Evolutionary conservation across 1,140 invertebrate species (phyloP).

Genomic region (Apis mellifera): Amel_HAv3.1 CM009939.2:3977001-3977500

Average conservation of each 20-base stretch:
- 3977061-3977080: not conserved
- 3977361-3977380: slow-evolving; percentile 12
- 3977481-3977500: too few relatives aligned
- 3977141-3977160: slow-evolving; percentile 11
- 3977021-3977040: not conserved
- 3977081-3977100: not conserved
- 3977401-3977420: not conserved
- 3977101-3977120: not conserved
- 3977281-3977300: slow-evolving; percentile 8
- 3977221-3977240: slow-evolving; percentile 1
- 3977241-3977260: not conserved
- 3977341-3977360: slow-evolving; percentile 37
- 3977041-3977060: not conserved
- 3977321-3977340: slow-evolving; percentile 29
- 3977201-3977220: slow-evolving; percentile 27
- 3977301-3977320: slow-evolving; percentile 3
- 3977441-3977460: not conserved
- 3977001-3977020: not conserved
- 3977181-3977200: slow-evolving; percentile 12
- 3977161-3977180: slow-evolving; percentile 33
- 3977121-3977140: not conserved
- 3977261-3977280: not conserved
- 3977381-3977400: slow-evolving; percentile 14
- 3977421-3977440: not conserved
- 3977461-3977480: not conserved